These are phyloP conservation scores for Dendrocincla tyrannina DNA, from an alignment of 2,797 vertebrate genomes.

Conservation along the genomic window DNA sequence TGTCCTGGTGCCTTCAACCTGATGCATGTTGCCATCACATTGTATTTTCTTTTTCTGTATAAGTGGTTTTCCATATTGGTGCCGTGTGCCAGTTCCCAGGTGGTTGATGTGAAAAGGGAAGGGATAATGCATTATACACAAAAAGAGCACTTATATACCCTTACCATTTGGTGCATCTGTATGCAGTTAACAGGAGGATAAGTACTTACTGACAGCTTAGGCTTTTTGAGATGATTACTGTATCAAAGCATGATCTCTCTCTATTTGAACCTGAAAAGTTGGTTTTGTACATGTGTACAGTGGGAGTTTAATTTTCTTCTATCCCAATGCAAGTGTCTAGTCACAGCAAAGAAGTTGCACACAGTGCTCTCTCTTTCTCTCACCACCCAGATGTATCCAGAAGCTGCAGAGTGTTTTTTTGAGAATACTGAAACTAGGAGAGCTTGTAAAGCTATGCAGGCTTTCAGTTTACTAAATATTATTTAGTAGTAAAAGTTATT, in stretches of 20 bases:
- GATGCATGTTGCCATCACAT: neutral
- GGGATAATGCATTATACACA: neutral
- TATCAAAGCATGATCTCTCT: neutral
- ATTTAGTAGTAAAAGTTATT: neutral
- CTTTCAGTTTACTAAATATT: neutral
- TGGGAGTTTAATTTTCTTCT: neutral
- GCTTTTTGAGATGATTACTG: neutral
- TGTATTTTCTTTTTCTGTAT: neutral
- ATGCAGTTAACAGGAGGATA: neutral
- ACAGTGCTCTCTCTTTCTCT: neutral
- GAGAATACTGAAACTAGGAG: neutral
- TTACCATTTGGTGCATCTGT: neutral
- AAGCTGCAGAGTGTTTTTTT: neutral
- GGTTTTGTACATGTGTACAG: neutral
- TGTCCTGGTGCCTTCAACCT: neutral
- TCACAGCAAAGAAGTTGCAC: neutral
- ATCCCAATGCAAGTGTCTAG: neutral
- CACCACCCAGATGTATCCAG: neutral
- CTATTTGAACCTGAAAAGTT: neutral
- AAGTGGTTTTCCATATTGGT: neutral
- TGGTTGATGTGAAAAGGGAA: neutral
- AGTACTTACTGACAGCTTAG: neutral
- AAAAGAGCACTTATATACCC: rapidly evolving
- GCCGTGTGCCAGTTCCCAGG: neutral
- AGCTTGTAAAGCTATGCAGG: neutral